Conservation (phyloP, 2,113 vertebrate genomes). For the Sebastes schlegelii region DNA sequence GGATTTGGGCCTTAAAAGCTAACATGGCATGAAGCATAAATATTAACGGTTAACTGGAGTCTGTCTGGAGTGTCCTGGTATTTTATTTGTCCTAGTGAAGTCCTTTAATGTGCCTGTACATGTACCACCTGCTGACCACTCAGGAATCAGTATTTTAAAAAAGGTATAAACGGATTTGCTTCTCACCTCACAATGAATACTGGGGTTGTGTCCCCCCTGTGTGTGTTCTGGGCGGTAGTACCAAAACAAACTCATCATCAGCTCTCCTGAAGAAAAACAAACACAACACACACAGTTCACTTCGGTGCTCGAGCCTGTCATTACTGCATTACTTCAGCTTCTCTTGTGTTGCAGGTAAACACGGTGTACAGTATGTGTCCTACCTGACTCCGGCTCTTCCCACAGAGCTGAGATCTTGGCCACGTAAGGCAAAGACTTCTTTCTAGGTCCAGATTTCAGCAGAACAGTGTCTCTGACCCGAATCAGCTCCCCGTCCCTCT, state of each 20-base stretch:
- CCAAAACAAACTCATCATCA: conserved; percentile 99
- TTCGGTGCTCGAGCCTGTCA: neutral
- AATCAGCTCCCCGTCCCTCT: conserved; percentile 93
- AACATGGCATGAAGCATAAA: neutral
- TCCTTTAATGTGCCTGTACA: no score
- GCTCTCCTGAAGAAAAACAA: conserved; percentile 86
- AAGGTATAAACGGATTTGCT: neutral
- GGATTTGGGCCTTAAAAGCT: no score
- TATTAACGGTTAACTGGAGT: neutral
- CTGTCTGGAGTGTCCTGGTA: neutral
- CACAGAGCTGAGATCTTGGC: conserved; percentile 97
- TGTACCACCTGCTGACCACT: neutral
- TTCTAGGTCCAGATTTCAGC: conserved; percentile 94
- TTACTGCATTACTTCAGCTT: neutral
- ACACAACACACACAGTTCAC: neutral
- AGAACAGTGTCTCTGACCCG: conserved; percentile 95
- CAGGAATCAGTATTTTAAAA: neutral
- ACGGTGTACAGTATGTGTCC: neutral
- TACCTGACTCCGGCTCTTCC: conserved; percentile 98
- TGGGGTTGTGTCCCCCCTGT: conserved; percentile 93
- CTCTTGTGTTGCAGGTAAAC: neutral
- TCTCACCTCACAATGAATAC: conserved; percentile 92
- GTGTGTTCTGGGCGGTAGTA: conserved; percentile 99
- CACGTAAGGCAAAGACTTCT: conserved; percentile 96
- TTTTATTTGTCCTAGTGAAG: no score